Evolutionary conservation across 1,140 invertebrate species (phyloP), one percentile per base, ranked within the genome.

Genomic region (Brachionus angularis): DNA sequence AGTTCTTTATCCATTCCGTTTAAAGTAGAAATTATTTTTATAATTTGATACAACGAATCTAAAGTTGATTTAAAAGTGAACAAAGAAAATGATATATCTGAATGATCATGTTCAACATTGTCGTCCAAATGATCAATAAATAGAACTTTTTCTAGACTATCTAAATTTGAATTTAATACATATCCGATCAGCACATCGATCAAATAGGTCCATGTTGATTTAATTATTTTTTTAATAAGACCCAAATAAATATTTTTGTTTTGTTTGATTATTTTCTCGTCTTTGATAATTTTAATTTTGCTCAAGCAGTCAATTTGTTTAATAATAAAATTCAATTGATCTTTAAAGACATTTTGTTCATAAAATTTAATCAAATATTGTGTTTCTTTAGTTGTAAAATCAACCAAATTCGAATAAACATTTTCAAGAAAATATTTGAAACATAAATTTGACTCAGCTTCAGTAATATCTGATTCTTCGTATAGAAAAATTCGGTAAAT

Each of bases 51-150:
- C 14, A 67, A 25, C 16, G 62, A 67, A 42, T 67, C 62, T 12
- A 67, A n/a, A 50, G 4, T 47, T 36, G 62, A 67, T 67, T 67
- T 67, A 8, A 67, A 47, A 18, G 62, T 12, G 25, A 67, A 67
- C 1, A 12, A 31, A 2, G 25, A 8, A 46, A 29, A 34, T 21
- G 62, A 34, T 3, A 67, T 25, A 10, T 67, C 42, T n/a, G 33
- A 47, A 4, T 29, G 25, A 34, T n/a, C n/a, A 18, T 67, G 23
- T 46, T 47, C 47, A 7, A 33, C 5, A 16, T 14, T 29, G 5
- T 67, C 62, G 2, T 46, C 39, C 3, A 33, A 23, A 16, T 29
- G 14, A 31, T 36, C 25, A 34, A 29, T 36, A 25, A 67, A 67
- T n/a, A 67, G 10, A 29, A 29, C 16, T 33, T 2, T n/a, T 46